Evolutionary conservation across 2,113 vertebrate species (phyloP).

Genomic region (Dipodomys spectabilis): DNA sequence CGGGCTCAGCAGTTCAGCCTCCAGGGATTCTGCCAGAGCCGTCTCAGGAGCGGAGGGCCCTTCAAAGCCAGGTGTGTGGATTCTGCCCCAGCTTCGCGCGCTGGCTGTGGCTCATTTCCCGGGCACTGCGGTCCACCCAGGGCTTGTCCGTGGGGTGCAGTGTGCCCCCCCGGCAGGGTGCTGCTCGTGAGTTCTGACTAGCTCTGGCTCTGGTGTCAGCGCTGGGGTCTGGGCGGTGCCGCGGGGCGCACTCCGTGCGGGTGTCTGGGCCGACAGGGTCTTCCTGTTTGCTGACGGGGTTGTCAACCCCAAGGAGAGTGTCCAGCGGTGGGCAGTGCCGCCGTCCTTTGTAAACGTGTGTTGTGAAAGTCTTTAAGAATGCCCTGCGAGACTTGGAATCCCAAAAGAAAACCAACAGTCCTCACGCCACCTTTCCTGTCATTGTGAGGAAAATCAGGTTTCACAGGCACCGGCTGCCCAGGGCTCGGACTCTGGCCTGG

Average conservation of each 20-base stretch:
- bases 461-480: no score
- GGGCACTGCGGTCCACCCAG: no score
- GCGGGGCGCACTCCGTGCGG: no score
- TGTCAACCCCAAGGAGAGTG: no score
- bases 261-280: neutral
- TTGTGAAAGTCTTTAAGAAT: neutral
- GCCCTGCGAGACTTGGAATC: neutral
- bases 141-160: rapidly evolving
- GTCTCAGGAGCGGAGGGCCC: no score
- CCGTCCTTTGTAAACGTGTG: rapidly evolving
- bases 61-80: neutral
- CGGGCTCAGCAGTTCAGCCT: no score
- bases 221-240: rapidly evolving
- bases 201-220: neutral
- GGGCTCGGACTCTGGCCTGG: neutral
- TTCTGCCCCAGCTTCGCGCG: neutral
- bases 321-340: no score
- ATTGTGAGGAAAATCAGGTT: neutral
- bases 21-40: neutral
- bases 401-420: neutral
- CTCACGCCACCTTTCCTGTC: neutral
- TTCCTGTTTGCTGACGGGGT: neutral
- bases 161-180: neutral
- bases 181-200: neutral
- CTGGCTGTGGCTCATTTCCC: neutral